Conservation (phyloP, 2,888 invertebrate species). For the Rhingia rostrata region DNA sequence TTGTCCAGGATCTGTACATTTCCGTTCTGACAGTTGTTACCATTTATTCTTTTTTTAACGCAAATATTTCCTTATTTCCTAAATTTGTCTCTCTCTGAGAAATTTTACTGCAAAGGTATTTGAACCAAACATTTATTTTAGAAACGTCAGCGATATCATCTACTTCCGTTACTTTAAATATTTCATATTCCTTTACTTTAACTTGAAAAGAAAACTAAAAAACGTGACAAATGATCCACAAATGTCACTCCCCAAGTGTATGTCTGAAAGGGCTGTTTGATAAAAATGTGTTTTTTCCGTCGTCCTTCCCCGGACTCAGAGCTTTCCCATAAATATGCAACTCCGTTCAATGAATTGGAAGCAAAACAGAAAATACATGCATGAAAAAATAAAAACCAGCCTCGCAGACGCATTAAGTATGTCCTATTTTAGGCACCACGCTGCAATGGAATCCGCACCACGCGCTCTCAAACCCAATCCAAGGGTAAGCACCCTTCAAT, state of each 20-base stretch:
- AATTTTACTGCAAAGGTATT: too few relatives aligned
- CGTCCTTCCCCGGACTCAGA: neutral
- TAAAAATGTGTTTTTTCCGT: neutral
- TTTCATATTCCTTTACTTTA: too few relatives aligned
- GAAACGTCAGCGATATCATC: too few relatives aligned
- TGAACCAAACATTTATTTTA: too few relatives aligned
- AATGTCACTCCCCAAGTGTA: slow-evolving; percentile 31
- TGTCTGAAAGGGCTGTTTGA: slow-evolving; percentile 51
- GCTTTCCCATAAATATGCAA: slow-evolving; percentile 39
- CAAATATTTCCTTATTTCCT: too few relatives aligned
- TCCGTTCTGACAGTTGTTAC: too few relatives aligned
- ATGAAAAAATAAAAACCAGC: slow-evolving; percentile 15
- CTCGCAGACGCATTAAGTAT: slow-evolving; percentile 65
- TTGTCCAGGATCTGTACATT: too few relatives aligned
- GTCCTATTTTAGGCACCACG: slow-evolving; percentile 65
- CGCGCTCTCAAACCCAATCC: slow-evolving; percentile 40
- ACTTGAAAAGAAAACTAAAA: neutral
- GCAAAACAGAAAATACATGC: slow-evolving; percentile 5
- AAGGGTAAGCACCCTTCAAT: slow-evolving; percentile 70
- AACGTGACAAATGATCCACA: slow-evolving; percentile 61
- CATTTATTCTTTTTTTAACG: too few relatives aligned
- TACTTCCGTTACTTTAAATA: too few relatives aligned
- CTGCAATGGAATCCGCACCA: slow-evolving; percentile 50
- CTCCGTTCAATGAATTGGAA: slow-evolving; percentile 36
- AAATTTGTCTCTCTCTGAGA: too few relatives aligned